Percentiles rank a stretch among this genome's conserved stretches.
Evolutionary conservation across 2,113 vertebrate species (phyloP).

Genomic region (Rhagologus leucostigma): DNA sequence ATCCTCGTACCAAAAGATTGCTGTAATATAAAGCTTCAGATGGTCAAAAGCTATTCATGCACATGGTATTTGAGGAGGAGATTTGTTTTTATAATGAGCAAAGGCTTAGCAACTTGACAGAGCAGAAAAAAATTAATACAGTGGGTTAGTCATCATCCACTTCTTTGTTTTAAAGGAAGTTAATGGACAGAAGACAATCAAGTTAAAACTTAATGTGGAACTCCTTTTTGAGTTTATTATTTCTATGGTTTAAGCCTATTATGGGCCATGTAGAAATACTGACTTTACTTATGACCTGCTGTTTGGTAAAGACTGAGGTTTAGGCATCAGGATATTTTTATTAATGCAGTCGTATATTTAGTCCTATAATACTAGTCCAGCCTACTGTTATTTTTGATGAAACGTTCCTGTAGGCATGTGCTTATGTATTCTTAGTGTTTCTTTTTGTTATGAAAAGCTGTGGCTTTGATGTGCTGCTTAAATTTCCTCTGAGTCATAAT

Average conservation of each 20-base stretch:
- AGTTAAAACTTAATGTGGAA: neutral
- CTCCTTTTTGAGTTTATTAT: neutral
- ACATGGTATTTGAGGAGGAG: neutral
- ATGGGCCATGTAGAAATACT: neutral
- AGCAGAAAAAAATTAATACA: neutral
- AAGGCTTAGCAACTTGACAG: neutral
- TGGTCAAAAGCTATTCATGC: neutral
- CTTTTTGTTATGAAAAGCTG: constrained; percentile 9
- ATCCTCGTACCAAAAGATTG: neutral
- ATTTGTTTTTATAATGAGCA: neutral
- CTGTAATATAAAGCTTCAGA: neutral
- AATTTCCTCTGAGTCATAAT: constrained; percentile 44
- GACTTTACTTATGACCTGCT: neutral
- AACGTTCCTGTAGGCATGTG: neutral
- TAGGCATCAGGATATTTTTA: neutral
- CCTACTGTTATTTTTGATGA: neutral
- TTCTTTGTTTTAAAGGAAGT: neutral
- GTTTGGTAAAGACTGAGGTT: neutral
- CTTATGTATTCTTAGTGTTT: neutral
- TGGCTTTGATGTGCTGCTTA: constrained; percentile 29
- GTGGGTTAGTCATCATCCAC: neutral
- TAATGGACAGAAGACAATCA: neutral
- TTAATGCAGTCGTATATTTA: neutral
- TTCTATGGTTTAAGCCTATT: neutral
- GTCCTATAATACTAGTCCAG: neutral